A percentile compares a stretch with the other conserved stretches of the same genome.
Evolutionary conservation across 1,140 invertebrate species (phyloP).

Genomic region (Mactra quadrangularis): DNA sequence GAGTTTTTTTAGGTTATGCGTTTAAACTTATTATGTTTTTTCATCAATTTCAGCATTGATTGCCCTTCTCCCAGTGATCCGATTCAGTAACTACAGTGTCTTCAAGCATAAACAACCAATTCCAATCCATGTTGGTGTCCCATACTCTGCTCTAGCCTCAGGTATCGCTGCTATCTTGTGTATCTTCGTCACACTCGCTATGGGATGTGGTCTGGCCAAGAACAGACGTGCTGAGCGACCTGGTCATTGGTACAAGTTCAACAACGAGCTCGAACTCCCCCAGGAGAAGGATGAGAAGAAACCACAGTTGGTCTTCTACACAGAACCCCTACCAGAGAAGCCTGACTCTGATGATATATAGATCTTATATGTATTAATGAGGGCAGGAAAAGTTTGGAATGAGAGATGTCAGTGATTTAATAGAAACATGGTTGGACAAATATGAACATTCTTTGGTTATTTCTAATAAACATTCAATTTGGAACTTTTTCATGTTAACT

Average conservation of each 20-base stretch:
- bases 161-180: constrained; percentile 17
- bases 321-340: constrained; percentile 44
- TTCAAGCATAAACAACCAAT: constrained; percentile 19
- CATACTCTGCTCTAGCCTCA: constrained; percentile 27
- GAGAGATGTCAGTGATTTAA: no score
- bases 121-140: constrained; percentile 31
- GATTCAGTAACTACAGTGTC: constrained; percentile 43
- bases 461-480: no score
- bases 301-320: constrained; percentile 31
- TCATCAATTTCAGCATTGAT: constrained; percentile 31
- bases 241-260: constrained; percentile 49
- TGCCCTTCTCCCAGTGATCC: constrained; percentile 10
- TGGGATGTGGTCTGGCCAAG: constrained; percentile 4
- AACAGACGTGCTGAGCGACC: constrained; percentile 1
- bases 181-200: constrained; percentile 16
- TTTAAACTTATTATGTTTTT: no score
- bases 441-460: no score
- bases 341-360: neutral
- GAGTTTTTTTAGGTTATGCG: no score
- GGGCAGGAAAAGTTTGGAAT: no score
- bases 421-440: no score
- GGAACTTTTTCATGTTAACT: no score
- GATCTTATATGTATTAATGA: no score
- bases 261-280: constrained; percentile 41
- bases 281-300: constrained; percentile 33